These are phyloP conservation scores for Pterophyllum scalare DNA, from an alignment of 2,113 vertebrate genomes.

Conservation along the genomic window DNA sequence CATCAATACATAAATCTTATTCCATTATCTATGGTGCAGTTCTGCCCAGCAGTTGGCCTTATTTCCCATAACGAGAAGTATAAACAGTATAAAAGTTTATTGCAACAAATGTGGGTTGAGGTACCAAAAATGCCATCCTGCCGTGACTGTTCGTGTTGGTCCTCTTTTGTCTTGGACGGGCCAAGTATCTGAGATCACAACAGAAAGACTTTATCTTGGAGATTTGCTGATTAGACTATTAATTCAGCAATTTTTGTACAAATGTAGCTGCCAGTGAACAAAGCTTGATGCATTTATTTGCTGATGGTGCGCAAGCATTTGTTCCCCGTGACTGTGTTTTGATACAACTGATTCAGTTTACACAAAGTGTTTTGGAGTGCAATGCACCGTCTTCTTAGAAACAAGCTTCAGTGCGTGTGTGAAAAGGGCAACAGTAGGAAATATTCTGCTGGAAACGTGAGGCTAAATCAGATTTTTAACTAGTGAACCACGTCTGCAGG, in stretches of 20 bases:
- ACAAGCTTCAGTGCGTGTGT: background rate
- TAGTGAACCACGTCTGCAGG: background rate
- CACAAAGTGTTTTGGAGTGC: too few relatives aligned
- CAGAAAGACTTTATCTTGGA: background rate
- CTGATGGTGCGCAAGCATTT: background rate
- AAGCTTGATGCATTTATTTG: background rate
- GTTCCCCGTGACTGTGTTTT: background rate
- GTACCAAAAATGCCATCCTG: too few relatives aligned
- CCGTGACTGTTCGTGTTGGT: background rate
- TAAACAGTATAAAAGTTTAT: too few relatives aligned
- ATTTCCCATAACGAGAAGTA: too few relatives aligned
- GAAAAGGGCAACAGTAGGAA: background rate
- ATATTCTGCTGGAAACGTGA: background rate
- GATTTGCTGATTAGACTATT: background rate
- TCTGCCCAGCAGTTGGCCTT: too few relatives aligned
- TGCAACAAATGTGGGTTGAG: too few relatives aligned
- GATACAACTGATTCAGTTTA: background rate
- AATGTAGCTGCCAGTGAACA: background rate
- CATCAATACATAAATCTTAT: too few relatives aligned
- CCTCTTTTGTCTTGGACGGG: background rate
- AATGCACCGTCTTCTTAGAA: background rate
- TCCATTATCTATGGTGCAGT: too few relatives aligned
- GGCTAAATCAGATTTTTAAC: too few relatives aligned
- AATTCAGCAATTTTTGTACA: background rate
- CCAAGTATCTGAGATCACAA: background rate